Conservation (phyloP, 2,113 vertebrate genomes). For the Centropus bengalensis region DNA sequence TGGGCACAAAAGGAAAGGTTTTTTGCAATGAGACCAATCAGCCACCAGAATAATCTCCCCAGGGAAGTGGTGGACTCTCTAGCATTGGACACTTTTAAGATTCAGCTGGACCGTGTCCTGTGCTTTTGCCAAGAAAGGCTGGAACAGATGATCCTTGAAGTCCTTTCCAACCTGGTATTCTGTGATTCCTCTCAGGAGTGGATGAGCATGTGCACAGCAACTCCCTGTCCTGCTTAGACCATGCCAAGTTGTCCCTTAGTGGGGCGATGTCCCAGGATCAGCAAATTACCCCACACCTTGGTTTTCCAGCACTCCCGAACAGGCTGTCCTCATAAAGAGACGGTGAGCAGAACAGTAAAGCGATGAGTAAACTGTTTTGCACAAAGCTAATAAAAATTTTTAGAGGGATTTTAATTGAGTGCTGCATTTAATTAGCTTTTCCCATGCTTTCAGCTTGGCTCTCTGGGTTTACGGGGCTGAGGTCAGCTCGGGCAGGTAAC, state of each 20-base stretch:
- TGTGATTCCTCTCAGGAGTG: neutral
- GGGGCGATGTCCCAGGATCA: neutral
- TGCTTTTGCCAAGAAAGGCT: no score
- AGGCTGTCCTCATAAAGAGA: neutral
- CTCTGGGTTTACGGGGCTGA: neutral
- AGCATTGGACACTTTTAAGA: no score
- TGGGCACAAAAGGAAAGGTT: no score
- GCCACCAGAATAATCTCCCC: no score
- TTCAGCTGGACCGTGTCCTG: no score
- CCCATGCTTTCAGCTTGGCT: neutral
- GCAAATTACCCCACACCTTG: fast-evolving
- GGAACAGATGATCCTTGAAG: no score
- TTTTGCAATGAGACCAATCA: no score
- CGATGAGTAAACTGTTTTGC: constrained; percentile 1
- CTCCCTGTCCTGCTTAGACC: neutral
- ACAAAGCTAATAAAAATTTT: neutral
- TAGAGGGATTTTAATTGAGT: neutral
- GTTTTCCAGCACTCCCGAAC: neutral
- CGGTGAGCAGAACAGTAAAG: neutral
- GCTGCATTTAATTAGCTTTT: constrained; percentile 12
- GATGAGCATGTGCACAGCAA: neutral
- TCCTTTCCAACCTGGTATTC: no score
- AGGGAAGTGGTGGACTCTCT: no score
- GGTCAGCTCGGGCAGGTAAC: neutral
- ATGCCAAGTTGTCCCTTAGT: neutral